Evolutionary conservation across 2,113 vertebrate species (phyloP).

Genomic region (Barnardius zonarius): DNA sequence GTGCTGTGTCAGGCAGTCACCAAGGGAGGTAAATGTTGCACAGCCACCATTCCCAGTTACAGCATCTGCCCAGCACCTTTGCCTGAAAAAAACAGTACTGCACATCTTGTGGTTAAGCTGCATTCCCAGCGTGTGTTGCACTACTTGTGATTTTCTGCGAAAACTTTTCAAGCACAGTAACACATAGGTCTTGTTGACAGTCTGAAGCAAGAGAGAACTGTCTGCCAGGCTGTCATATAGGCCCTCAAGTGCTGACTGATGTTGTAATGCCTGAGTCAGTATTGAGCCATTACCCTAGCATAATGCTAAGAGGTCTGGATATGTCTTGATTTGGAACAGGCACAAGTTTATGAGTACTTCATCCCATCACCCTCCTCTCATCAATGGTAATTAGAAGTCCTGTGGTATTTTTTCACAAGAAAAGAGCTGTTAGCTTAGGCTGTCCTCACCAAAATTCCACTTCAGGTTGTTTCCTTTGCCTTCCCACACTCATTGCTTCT

Average conservation of each 20-base stretch:
- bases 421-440: background rate
- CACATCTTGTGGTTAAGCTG: background rate
- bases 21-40: background rate
- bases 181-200: background rate
- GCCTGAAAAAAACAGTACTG: background rate
- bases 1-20: background rate
- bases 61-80: background rate
- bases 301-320: background rate
- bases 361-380: background rate
- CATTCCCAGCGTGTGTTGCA: background rate
- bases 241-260: background rate
- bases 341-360: background rate
- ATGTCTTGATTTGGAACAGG: background rate
- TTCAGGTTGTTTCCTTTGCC: conserved; percentile 7
- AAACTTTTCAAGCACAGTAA: background rate
- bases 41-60: background rate
- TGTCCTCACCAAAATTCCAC: background rate
- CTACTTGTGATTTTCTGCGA: background rate
- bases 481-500: background rate
- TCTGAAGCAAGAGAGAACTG: background rate
- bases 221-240: conserved; percentile 4
- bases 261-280: background rate
- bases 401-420: conserved; percentile 1
- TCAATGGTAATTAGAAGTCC: background rate
- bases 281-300: background rate